phyloP scores from a whole-genome alignment of 37 sponge, comb jelly and placozoan genomes.

The Haliclona indistincta region DNA sequence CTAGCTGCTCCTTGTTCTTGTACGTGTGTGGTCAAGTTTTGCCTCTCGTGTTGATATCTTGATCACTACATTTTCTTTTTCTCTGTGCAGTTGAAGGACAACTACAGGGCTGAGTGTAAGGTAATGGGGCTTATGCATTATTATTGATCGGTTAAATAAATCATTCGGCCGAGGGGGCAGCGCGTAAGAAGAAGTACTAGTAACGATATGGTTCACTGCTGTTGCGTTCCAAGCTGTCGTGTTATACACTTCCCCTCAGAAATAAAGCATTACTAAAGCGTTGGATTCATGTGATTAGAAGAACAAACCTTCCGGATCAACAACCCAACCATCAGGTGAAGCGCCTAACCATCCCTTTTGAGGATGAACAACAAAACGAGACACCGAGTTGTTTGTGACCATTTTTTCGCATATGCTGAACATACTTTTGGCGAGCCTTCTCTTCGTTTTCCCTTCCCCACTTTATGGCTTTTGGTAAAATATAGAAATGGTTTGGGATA shows the following conservation, averaged over 20 bases:
- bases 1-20: too few species aligned
- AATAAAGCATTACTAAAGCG: constrained; percentile 38
- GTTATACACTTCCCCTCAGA: constrained; percentile 32
- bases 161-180: constrained; percentile 37
- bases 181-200: constrained; percentile 6
- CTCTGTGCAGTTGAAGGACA: constrained; percentile 90
- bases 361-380: constrained; percentile 46
- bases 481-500: constrained; percentile 39
- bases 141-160: neutral
- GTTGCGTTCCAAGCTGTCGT: constrained; percentile 38
- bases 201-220: constrained; percentile 17
- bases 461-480: constrained; percentile 25
- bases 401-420: constrained; percentile 3
- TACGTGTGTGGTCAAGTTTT: too few species aligned
- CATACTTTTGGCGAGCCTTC: constrained; percentile 22
- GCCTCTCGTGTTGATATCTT: too few species aligned
- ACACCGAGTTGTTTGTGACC: constrained; percentile 19
- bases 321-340: constrained; percentile 51
- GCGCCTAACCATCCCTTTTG: constrained; percentile 48
- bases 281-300: constrained; percentile 37
- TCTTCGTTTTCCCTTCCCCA: constrained; percentile 50
- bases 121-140: constrained; percentile 52
- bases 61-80: neutral
- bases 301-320: constrained; percentile 41
- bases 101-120: constrained; percentile 94